These are phyloP conservation scores for Andinoacara biseriatus DNA, from an alignment of 2,113 vertebrate genomes.

Conservation along the genomic window DNA sequence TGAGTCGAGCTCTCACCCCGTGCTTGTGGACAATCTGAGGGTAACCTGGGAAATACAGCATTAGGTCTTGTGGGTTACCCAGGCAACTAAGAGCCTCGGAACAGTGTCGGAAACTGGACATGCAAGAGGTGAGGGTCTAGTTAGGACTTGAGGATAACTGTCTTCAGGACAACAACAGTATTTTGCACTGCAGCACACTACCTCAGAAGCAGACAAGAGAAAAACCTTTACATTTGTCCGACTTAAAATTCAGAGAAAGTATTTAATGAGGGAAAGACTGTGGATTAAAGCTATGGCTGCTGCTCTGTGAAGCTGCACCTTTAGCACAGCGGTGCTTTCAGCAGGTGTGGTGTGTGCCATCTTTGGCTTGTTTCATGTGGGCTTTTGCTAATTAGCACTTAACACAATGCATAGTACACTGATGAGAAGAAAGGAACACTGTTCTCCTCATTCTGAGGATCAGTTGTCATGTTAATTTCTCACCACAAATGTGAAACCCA, in stretches of 20 bases:
- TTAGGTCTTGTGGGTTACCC: slow-evolving; percentile 68
- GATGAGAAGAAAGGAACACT: not conserved
- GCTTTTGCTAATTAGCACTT: not conserved
- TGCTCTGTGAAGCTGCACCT: not conserved
- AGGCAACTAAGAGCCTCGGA: slow-evolving; percentile 43
- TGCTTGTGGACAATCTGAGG: slow-evolving; percentile 87
- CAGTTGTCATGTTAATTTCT: not conserved
- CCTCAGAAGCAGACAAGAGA: not conserved
- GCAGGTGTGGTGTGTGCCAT: not conserved
- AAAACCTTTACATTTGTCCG: not conserved
- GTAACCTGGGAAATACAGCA: slow-evolving; percentile 91
- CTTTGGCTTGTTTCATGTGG: not conserved
- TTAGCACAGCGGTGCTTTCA: not conserved
- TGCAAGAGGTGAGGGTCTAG: slow-evolving; percentile 33
- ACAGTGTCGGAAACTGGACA: slow-evolving; percentile 24
- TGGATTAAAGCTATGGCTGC: not conserved
- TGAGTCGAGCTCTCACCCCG: slow-evolving; percentile 91
- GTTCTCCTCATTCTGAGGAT: not conserved
- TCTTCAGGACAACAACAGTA: slow-evolving; percentile 68
- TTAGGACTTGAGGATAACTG: not conserved
- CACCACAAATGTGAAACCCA: not conserved
- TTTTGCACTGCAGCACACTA: not conserved
- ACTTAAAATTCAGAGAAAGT: not conserved
- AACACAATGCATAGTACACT: not conserved
- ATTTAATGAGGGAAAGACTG: not conserved